Base-by-base conservation (phyloP, 2,113 vertebrate species). In the Lycocorax pyrrhopterus region DNA sequence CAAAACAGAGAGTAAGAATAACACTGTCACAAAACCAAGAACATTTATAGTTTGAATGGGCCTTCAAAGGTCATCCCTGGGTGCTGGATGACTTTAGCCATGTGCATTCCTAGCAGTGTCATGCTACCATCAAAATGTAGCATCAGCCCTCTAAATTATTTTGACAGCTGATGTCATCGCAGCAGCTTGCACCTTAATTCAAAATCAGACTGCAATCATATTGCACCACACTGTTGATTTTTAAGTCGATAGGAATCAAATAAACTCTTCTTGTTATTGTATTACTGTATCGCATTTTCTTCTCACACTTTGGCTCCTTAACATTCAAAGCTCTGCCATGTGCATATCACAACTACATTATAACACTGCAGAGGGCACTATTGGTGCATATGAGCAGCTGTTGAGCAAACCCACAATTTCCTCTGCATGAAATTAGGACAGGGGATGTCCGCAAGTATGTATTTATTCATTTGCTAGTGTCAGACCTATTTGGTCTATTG, bases 331-430 rank as follows among this genome's bases (percentile, higher is more conserved):
- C 5, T 60, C 11, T 75, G 25, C 12, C 3, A 4, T 39, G 23
- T 20, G 27, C 18, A 3, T 30, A 30, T 55, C 37, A 62, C 56
- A 87, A 22, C 71, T 49, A 32, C 52, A 44, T 46, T 56, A 30
- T 43, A 84, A 53, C 53, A 91, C 97, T 97, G 97, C 82, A 98
- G 97, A 97, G 98, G 97, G 97, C 75, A 95, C 96, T 97, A 94
- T 94, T 81, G 82, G 75, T 92, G 91, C 84, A 76, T 51, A 75
- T 7, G 59, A 98, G 91, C 27, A 74, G 63, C 68, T 94, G 39
- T 47, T 86, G 69, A 80, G 59, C 32, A 71, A 75, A 81, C 32
- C 27, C 76, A 58, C 19, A 21, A 13, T 55, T 89, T 87, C 26
- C 73, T 46, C 62, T 43, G n/a, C 47, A 44, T 43, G 59, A 83